These are phyloP conservation scores for Lophius americanus DNA, from an alignment of 2,797 vertebrate genomes.

Conservation along the genomic window DNA sequence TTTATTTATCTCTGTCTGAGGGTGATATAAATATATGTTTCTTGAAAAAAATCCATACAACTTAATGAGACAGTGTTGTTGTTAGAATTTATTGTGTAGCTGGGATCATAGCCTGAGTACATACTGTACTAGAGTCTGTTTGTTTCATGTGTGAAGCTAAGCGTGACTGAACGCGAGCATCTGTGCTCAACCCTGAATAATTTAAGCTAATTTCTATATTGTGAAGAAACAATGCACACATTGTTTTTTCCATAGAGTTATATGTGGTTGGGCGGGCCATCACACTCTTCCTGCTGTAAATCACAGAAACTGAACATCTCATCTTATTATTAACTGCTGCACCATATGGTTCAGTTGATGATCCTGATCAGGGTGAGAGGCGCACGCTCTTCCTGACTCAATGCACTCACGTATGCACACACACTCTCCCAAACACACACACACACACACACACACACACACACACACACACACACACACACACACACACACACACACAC, in stretches of 20 bases:
- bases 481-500: not conserved
- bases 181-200: conserved; percentile 48
- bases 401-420: not conserved
- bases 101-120: not conserved
- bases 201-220: conserved; percentile 47
- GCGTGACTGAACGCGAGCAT: conserved; percentile 38
- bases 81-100: not conserved
- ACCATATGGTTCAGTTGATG: conserved; percentile 4
- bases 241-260: not conserved
- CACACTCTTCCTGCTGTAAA: not conserved
- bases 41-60: too few species aligned
- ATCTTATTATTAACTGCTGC: not conserved
- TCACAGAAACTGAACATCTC: not conserved
- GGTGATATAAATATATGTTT: too few species aligned
- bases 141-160: conserved; percentile 22
- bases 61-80: not conserved
- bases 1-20: too few species aligned
- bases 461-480: not conserved
- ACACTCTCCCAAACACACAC: not conserved
- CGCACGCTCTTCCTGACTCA: not conserved
- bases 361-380: conserved; percentile 10
- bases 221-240: conserved; percentile 1
- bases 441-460: not conserved
- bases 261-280: not conserved
- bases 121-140: not conserved